Evolutionary conservation across 35 echinoderm and acorn worm species (phyloP), one percentile per base, ranked within the genome.

Genomic region (Ophiothrix spiculata): DNA sequence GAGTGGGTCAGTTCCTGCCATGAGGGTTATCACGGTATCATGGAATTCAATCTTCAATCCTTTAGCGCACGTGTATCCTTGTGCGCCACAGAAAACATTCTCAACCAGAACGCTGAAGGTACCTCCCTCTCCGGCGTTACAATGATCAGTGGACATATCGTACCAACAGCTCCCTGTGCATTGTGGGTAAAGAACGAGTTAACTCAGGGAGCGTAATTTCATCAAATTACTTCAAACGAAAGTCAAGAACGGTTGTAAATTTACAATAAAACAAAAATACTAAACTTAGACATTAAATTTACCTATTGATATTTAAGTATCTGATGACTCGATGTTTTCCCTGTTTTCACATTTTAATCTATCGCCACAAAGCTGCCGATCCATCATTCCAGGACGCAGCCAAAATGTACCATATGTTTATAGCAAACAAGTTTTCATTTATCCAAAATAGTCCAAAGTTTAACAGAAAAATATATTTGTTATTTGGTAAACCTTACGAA

Each of bases 71-170:
- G 60, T 69, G 23, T 15, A 69, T n/a, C 60, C 60, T 69, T 69
- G 16, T 69, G 60, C 60, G 29, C 60, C 60, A n/a, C 60, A 69
- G 60, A 69, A 69, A 28, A 69, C 60, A 25, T 69, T n/a, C 23
- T 69, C 60, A 25, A 69, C 29, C 6, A 4, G 60, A 69, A 69
- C 23, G 3, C 60, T 69, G 60, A 69, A 69, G 1, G 60, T 69
- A 15, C 60, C 60, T n/a, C 23, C 60, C 29, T 4, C 23, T 4
- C 23, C 23, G 17, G 16, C 25, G 45, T 8, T 54, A 25, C 60
- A 69, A 69, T 69, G 60, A n/a, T 69, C 60, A 69, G 60, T 69
- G 17, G 60, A 69, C 60, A 69, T 69, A 15, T 69, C 60, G 29
- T 69, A 69, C 60, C 8, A 15, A n/a, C 60, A 69, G 60, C 1